Evolutionary conservation across 2,888 invertebrate species (phyloP).

Genomic region (Amphipoea lucens): DNA sequence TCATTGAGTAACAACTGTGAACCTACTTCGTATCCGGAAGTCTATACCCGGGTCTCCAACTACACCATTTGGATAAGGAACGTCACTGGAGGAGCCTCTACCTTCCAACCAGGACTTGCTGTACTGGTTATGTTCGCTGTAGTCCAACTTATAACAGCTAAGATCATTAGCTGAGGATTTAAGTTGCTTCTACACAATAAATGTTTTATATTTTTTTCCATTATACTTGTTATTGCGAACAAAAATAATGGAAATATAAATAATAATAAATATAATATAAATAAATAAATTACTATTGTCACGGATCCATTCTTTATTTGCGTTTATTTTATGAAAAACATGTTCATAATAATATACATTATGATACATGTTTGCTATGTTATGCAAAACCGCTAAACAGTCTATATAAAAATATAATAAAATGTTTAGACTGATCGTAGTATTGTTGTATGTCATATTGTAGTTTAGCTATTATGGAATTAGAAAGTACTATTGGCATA

Average conservation of each 20-base stretch:
- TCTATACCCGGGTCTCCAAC: slow-evolving; percentile 77
- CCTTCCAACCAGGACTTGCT: slow-evolving; percentile 69
- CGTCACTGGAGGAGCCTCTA: slow-evolving; percentile 70
- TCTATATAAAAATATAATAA: no score
- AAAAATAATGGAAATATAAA: slow-evolving; percentile 9
- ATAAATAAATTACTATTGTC: background rate
- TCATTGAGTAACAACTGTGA: slow-evolving; percentile 69
- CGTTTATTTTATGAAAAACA: background rate
- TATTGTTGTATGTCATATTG: no score
- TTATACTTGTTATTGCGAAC: background rate
- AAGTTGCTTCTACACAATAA: slow-evolving; percentile 5
- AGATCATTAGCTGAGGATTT: slow-evolving; percentile 59
- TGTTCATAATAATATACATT: background rate
- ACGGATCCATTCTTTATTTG: background rate
- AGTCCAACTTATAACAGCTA: slow-evolving; percentile 64
- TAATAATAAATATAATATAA: background rate
- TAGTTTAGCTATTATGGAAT: no score
- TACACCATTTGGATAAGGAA: slow-evolving; percentile 76
- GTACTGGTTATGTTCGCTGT: slow-evolving; percentile 67
- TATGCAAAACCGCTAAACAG: no score
- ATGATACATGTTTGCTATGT: no score
- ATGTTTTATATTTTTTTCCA: background rate
- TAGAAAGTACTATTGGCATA: no score
- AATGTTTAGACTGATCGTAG: no score
- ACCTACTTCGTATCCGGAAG: slow-evolving; percentile 71